A percentile compares a stretch with the other conserved stretches of the same genome.
phyloP scores from a whole-genome alignment of 2,113 vertebrate species.

The Nettapus auritus region DNA sequence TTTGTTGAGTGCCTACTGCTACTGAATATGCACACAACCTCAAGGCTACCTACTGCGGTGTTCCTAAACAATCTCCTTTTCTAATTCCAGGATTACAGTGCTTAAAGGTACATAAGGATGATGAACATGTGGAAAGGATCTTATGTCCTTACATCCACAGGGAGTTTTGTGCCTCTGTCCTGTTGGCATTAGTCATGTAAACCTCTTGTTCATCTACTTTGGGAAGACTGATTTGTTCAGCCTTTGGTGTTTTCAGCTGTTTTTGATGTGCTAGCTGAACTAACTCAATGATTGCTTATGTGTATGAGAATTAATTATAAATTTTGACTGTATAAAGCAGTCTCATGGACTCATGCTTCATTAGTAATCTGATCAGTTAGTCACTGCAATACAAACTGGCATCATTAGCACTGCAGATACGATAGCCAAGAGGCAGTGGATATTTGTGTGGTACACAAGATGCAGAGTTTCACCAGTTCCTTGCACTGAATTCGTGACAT shows the following conservation, averaged over 20 bases:
- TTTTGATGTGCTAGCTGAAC: conserved; percentile 44
- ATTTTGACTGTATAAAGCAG: conserved; percentile 6
- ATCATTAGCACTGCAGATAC: neutral
- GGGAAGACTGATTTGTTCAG: conserved; percentile 43
- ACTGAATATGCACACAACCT: neutral
- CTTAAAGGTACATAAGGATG: conserved; percentile 44
- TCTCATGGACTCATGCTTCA: conserved; percentile 20
- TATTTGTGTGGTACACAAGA: neutral
- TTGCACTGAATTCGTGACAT: neutral
- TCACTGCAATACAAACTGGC: neutral
- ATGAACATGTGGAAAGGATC: conserved; percentile 52
- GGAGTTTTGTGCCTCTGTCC: conserved; percentile 33
- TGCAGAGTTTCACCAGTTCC: neutral
- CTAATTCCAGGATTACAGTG: conserved; percentile 57
- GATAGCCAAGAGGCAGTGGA: neutral
- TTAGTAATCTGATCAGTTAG: conserved; percentile 20
- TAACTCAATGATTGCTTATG: conserved; percentile 8
- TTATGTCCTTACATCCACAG: conserved; percentile 28
- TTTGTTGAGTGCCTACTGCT: neutral
- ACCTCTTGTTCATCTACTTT: conserved; percentile 25
- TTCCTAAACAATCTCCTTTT: neutral
- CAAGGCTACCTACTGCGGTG: conserved; percentile 9
- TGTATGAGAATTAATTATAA: conserved; percentile 47
- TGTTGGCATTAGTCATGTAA: conserved; percentile 46
- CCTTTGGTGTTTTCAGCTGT: conserved; percentile 3